Evolutionary conservation across 2,888 invertebrate species (phyloP), one percentile per base, ranked within the genome.

Genomic region (Meganola albula): DNA sequence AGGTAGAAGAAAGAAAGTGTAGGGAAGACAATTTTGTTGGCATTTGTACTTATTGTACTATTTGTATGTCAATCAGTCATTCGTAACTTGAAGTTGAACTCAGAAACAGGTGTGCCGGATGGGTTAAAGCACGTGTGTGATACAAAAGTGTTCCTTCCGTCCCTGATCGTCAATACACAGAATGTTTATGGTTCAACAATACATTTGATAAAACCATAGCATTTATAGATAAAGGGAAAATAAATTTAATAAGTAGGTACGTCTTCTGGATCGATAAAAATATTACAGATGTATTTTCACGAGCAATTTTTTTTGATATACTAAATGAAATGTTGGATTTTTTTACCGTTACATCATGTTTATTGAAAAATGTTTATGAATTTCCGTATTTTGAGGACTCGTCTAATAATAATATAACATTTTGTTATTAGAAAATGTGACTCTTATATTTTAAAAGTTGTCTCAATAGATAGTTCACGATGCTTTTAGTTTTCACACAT

Each of bases 21-120:
- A n/a, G n/a, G n/a, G n/a, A n/a, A n/a, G n/a, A n/a, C n/a, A n/a
- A n/a, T n/a, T n/a, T n/a, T n/a, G n/a, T n/a, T n/a, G n/a, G n/a
- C n/a, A n/a, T n/a, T n/a, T n/a, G n/a, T n/a, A n/a, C n/a, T n/a
- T n/a, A n/a, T n/a, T n/a, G 8, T 20, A 20, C 20, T 7, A 20
- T 2, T 20, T 25, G 10, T 25, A 29, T 12, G 18, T 26, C 18
- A 7, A 20, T 20, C 20, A 20, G 8, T 40, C 48, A 68, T 69
- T 67, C 55, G 56, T 68, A 62, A 65, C 52, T 47, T 53, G 45
- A 47, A 52, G 56, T 55, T n/a, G n/a, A n/a, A n/a, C n/a, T n/a
- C n/a, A n/a, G n/a, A 58, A 55, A 58, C 74, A 74, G 73, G 74
- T 74, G 72, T 69, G 61, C 69, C 70, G 71, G 68, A 70, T 63